Base-by-base conservation (phyloP, 2,888 invertebrate species). In the Orchesella flavescens region DNA sequence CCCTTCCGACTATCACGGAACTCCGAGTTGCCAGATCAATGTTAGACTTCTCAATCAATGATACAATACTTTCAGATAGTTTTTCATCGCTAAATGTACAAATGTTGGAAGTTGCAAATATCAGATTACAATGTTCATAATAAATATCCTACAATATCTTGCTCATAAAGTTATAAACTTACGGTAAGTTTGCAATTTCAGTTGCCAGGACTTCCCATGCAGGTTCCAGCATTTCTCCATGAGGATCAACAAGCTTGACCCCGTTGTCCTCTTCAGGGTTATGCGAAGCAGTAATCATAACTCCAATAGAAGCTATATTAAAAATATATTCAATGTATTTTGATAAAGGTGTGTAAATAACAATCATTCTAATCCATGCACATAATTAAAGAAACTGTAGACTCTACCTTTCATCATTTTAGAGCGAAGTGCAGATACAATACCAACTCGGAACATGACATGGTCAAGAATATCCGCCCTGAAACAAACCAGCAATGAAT, bases 271-370 rank as follows among this genome's bases (percentile, higher is more conserved):
- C 94, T 90, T 95, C 97, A 61, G 98, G 94, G 91, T 99, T 99
- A 90, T 99, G 99, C 0, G 99, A 99, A 0, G 99, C 99, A 0
- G 99, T 99, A 84, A 99, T 96, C 98, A 99, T 98, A n/a, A 98
- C 93, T 59, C 99, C 99, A 89, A 98, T 94, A 49, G 94, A 93
- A 89, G 94, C 94, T 91, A 91, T 55, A 17, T 61, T 46, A 1
- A 61, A 61, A 61, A 21, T 13, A 57, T 57, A 57, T n/a, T n/a
- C n/a, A n/a, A n/a, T n/a, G n/a, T n/a, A n/a, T n/a, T n/a, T n/a
- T n/a, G n/a, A n/a, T n/a, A n/a, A n/a, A n/a, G n/a, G n/a, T n/a
- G n/a, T n/a, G n/a, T n/a, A n/a, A n/a, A n/a, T n/a, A n/a, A n/a
- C n/a, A 49, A 49, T n/a, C n/a, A n/a, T n/a, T n/a, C n/a, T n/a